Percentiles rank a stretch among this genome's conserved stretches.
These are phyloP conservation scores for Triplophysa siluroides DNA, from an alignment of 2,113 vertebrate species.

Conservation along the genomic window DNA sequence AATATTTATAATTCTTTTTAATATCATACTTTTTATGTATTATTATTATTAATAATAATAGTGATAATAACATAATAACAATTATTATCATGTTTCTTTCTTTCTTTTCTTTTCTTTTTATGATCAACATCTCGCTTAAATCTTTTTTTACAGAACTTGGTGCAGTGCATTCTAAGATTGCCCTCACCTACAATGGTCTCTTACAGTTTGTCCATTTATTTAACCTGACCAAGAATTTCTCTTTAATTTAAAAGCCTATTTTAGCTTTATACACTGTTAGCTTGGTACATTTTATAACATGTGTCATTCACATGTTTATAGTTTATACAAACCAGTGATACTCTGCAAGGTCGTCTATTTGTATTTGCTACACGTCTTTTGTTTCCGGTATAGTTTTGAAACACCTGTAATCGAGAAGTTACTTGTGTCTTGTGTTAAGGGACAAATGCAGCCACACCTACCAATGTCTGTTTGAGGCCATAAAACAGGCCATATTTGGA, in stretches of 20 bases:
- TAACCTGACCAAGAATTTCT: too few species aligned
- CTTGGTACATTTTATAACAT: neutral
- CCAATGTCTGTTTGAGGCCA: conserved; percentile 32
- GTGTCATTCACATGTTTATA: neutral
- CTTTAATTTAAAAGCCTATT: too few species aligned
- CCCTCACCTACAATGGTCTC: too few species aligned
- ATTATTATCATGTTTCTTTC: too few species aligned
- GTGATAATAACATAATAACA: too few species aligned
- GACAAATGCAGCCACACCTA: conserved; percentile 50
- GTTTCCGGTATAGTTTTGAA: neutral
- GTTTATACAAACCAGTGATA: neutral
- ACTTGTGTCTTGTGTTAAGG: conserved; percentile 49
- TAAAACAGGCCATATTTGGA: conserved; percentile 13
- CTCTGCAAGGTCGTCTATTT: neutral
- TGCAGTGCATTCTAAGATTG: neutral
- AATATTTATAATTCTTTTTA: neutral
- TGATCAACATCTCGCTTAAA: too few species aligned
- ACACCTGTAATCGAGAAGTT: conserved; percentile 41
- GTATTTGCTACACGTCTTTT: neutral
- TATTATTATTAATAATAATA: too few species aligned
- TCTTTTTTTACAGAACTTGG: too few species aligned
- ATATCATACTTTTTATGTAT: too few species aligned
- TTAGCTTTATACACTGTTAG: neutral
- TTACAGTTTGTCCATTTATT: too few species aligned
- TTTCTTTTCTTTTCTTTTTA: too few species aligned